Evolutionary conservation across 2,113 vertebrate species (phyloP).

Genomic region (Labrus mixtus): DNA sequence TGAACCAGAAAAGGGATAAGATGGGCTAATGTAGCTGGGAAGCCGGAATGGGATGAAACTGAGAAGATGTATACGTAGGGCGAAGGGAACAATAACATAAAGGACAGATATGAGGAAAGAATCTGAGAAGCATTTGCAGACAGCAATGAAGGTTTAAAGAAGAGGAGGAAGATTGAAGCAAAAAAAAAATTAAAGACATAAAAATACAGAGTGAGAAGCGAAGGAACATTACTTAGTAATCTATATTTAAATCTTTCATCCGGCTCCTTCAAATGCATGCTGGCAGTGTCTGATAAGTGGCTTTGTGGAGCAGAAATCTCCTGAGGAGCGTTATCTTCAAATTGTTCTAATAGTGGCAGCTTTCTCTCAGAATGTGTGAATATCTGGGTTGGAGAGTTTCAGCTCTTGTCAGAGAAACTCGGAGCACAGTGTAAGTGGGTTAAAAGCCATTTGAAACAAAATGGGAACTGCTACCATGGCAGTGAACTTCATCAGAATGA

Average conservation of each 20-base stretch:
- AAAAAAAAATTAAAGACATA: constrained; percentile 33
- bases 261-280: constrained; percentile 66
- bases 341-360: constrained; percentile 67
- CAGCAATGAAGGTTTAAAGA: constrained; percentile 25
- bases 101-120: constrained; percentile 36
- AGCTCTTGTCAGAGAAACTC: constrained; percentile 26
- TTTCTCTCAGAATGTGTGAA: constrained; percentile 50
- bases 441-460: constrained; percentile 24
- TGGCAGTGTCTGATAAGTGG: constrained; percentile 74
- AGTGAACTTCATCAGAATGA: constrained; percentile 5
- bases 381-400: constrained; percentile 37
- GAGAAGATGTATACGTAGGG: constrained; percentile 25
- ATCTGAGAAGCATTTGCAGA: constrained; percentile 28
- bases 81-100: constrained; percentile 50
- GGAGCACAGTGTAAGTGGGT: constrained; percentile 16
- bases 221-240: constrained; percentile 55
- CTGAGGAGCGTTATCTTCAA: constrained; percentile 65
- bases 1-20: constrained; percentile 49
- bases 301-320: constrained; percentile 70
- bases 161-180: constrained; percentile 2
- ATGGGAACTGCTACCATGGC: background rate
- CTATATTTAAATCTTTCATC: constrained; percentile 71
- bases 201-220: constrained; percentile 40
- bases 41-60: constrained; percentile 47
- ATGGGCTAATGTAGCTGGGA: constrained; percentile 46